phyloP scores from a whole-genome alignment of 1,140 invertebrate species.

The Drosophila novamexicana region DNA sequence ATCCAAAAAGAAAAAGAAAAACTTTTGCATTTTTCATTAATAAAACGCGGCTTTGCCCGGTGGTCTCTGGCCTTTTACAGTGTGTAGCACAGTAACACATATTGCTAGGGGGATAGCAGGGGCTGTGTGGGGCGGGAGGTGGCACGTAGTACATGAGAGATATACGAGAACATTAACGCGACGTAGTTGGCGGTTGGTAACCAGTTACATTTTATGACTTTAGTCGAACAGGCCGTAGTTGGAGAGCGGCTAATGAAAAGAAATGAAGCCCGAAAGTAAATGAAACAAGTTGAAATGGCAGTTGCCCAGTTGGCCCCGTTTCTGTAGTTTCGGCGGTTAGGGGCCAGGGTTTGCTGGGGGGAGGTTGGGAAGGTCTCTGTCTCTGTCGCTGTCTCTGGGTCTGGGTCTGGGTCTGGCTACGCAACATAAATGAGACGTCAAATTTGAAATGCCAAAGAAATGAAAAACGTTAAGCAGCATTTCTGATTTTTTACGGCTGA shows the following conservation, averaged over 20 bases:
- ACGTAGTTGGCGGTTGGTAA: slow-evolving; percentile 54
- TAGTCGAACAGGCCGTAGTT: slow-evolving; percentile 53
- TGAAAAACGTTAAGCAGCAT: slow-evolving; percentile 72
- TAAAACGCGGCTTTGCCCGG: slow-evolving; percentile 61
- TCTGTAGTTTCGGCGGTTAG: not conserved
- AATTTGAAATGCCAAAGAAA: slow-evolving; percentile 56
- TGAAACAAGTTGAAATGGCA: slow-evolving; percentile 53
- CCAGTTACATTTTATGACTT: slow-evolving; percentile 79
- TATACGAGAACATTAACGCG: slow-evolving; percentile 73
- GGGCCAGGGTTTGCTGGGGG: not conserved
- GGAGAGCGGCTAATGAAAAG: slow-evolving; percentile 75
- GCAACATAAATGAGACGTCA: slow-evolving; percentile 56
- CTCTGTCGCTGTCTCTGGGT: not conserved
- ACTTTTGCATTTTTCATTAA: slow-evolving; percentile 81
- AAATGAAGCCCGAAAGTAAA: slow-evolving; percentile 67
- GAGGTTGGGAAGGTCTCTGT: not conserved
- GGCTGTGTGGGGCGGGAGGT: slow-evolving; percentile 18
- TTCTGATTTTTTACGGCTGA: slow-evolving; percentile 53
- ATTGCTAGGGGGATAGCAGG: slow-evolving; percentile 50
- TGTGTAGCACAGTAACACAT: slow-evolving; percentile 73
- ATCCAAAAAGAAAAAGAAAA: slow-evolving; percentile 35
- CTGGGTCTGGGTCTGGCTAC: slow-evolving; percentile 19
- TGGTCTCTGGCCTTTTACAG: slow-evolving; percentile 10
- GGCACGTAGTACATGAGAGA: slow-evolving; percentile 34
- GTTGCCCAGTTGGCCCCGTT: slow-evolving; percentile 40